phyloP scores from a whole-genome alignment of 2,797 vertebrate species.

The Clarias fuscus region DNA sequence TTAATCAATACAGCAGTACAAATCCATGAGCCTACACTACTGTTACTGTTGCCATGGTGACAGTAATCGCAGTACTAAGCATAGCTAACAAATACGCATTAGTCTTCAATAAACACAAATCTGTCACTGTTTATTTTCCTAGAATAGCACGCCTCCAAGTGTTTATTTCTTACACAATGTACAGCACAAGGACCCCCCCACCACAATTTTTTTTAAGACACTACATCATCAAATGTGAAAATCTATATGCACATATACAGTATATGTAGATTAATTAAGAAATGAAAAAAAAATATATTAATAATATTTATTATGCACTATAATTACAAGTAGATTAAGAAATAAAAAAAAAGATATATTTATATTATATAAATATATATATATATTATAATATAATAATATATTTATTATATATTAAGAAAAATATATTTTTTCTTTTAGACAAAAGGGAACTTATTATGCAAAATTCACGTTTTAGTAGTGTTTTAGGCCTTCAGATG shows the following conservation, averaged over 20 bases:
- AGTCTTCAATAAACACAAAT: background rate
- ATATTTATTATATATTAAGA: too few species aligned
- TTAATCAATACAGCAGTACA: background rate
- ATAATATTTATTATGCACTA: too few species aligned
- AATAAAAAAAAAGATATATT: background rate
- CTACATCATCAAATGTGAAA: background rate
- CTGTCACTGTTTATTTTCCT: background rate
- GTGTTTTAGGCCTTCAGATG: too few species aligned
- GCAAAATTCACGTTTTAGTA: too few species aligned
- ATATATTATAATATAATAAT: too few species aligned
- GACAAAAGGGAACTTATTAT: too few species aligned
- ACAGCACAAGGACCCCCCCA: background rate
- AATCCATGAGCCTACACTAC: background rate
- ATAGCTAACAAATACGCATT: background rate
- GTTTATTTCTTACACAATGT: background rate
- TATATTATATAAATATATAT: too few species aligned
- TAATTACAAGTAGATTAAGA: background rate
- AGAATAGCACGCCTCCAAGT: background rate
- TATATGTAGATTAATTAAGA: too few species aligned
- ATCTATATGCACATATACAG: background rate
- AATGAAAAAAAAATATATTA: too few species aligned
- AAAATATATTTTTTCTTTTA: too few species aligned
- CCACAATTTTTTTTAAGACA: background rate
- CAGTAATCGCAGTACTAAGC: background rate
- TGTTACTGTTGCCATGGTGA: background rate